Evolutionary conservation across 2,113 vertebrate genomes (phyloP), one percentile per base, ranked within the genome.

Genomic region (Syngnathus scovelli): DNA sequence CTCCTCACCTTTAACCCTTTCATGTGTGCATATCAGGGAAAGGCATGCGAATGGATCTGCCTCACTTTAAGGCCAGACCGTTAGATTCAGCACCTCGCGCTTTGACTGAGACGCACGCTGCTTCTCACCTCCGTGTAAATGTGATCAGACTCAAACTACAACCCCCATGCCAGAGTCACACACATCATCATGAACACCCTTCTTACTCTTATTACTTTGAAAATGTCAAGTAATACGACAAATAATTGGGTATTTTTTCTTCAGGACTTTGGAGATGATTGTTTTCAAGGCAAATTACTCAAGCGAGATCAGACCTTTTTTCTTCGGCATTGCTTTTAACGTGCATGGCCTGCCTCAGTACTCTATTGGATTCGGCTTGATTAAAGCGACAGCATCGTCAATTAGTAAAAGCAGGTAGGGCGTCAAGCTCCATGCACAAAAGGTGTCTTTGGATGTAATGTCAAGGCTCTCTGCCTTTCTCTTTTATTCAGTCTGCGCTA

Each of bases 1-100:
- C 70, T 74, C 43, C 51, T 78, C 80, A 85, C 78, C 76, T 81
- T 89, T 89, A 88, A 88, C 87, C 85, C 85, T 89, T 86, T 85
- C 74, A 89, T 83, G 83, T 87, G 74, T 83, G 75, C 82, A 82
- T 81, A 82, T 66, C 67, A 72, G 51, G 33, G 72, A 44, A 67
- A 68, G 52, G 44, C 70, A 46, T n/a, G 43, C 61, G 63, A 66
- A 49, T 39, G 27, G 27, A 33, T 33, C 3, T 33, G 27, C 66
- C 62, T 64, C 19, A 6, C 27, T 41, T 67, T 6, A 2, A n/a
- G 23, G 6, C 2, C 0, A 2, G 33, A 46, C 66, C 72, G 73
- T 66, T 66, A 80, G 52, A 77, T 70, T 59, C 62, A 59, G 67
- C 66, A 37, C 80, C 69, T 83, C 49, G 27, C 5, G 8, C 9